Conservation (phyloP, 2,797 vertebrate genomes). For the Semotilus atromaculatus region DNA sequence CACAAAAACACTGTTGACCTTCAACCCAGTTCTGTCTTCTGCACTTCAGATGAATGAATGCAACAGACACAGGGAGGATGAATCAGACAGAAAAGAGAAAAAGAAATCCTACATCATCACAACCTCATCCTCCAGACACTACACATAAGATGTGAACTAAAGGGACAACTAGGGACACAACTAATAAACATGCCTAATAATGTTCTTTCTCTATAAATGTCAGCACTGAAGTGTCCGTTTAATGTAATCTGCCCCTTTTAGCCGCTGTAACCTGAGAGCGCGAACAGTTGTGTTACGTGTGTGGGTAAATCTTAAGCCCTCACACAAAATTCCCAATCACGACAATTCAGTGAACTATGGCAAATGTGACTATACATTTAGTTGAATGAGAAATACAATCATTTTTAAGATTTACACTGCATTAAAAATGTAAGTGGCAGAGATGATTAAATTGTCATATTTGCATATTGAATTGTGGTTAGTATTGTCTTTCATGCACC, state of each 20-base stretch:
- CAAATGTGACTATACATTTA: not conserved
- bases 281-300: not conserved
- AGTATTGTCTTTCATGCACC: not conserved
- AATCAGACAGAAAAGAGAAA: slow-evolving; percentile 2
- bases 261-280: not conserved
- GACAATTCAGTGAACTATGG: not conserved
- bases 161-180: not conserved
- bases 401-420: not conserved
- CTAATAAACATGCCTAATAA: not conserved
- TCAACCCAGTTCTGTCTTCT: slow-evolving; percentile 3
- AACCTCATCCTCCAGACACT: slow-evolving; percentile 2
- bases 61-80: slow-evolving; percentile 6
- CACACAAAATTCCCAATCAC: not conserved
- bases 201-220: not conserved
- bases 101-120: not conserved
- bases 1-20: slow-evolving; percentile 10
- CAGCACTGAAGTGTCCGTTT: not conserved
- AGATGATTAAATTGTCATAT: not conserved
- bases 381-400: not conserved
- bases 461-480: not conserved
- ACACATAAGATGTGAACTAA: not conserved
- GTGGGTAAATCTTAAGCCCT: not conserved
- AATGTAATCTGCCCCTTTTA: not conserved
- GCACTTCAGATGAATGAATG: slow-evolving; percentile 32
- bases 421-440: not conserved